Evolutionary conservation across 2,797 vertebrate species (phyloP).

Genomic region (Phoxinus dragarum): DNA sequence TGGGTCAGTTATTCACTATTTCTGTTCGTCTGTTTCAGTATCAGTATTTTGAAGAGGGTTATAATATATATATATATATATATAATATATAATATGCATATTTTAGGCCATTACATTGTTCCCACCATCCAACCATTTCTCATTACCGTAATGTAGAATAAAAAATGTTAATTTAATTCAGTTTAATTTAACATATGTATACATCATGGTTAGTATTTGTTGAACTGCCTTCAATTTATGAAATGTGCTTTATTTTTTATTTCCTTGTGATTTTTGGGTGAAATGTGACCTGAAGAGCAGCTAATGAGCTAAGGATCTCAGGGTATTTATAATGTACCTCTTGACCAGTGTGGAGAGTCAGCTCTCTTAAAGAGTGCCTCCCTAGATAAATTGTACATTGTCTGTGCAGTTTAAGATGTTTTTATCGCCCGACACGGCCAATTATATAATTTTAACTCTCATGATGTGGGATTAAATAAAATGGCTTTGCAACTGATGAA

Average conservation of each 20-base stretch:
- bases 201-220: not conserved
- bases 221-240: not conserved
- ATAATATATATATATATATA: not conserved
- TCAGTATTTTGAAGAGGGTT: constrained; percentile 5
- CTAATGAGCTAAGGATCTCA: constrained; percentile 68
- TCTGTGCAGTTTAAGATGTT: not conserved
- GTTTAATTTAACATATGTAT: not conserved
- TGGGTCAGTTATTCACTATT: constrained; percentile 30
- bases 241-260: not conserved
- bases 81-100: too few relatives aligned
- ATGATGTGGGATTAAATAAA: not conserved
- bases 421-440: not conserved
- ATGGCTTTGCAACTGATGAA: not conserved
- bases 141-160: not conserved
- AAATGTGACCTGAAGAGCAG: constrained; percentile 34
- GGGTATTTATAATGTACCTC: constrained; percentile 61
- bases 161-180: not conserved
- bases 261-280: not conserved
- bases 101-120: too few relatives aligned
- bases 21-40: not conserved
- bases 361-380: constrained; percentile 13
- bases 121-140: not conserved
- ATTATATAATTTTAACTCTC: not conserved
- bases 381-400: not conserved
- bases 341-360: constrained; percentile 41